phyloP scores from a whole-genome alignment of 2,888 invertebrate species.

The Cepaea hortensis region DNA sequence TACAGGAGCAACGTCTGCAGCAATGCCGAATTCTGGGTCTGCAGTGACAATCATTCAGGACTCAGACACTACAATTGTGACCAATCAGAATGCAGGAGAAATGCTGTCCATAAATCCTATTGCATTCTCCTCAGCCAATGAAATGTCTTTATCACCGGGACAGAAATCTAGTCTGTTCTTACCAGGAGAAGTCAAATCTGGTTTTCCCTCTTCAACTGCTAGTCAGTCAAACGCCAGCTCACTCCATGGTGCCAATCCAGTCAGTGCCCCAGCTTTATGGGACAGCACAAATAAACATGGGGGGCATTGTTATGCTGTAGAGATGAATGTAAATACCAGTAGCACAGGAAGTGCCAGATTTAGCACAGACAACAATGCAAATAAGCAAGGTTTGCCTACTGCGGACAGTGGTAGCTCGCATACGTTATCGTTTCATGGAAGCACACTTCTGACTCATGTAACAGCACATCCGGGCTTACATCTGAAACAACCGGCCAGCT shows the following conservation, averaged over 20 bases:
- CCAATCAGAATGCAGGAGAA: background rate
- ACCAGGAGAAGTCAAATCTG: background rate
- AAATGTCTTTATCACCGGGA: background rate
- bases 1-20: background rate
- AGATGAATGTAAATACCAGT: background rate
- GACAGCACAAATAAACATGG: background rate
- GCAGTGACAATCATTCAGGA: background rate
- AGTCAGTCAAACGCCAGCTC: background rate
- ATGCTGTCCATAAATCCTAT: background rate
- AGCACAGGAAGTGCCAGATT: background rate
- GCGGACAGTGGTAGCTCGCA: background rate
- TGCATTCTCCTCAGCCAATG: background rate
- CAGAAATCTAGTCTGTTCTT: background rate
- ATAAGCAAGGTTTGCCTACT: background rate
- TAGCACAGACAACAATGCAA: background rate
- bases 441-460: background rate
- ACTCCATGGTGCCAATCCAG: background rate
- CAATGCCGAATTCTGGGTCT: conserved; percentile 3
- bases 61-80: background rate
- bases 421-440: background rate
- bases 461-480: background rate
- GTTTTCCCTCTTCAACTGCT: background rate
- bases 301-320: background rate
- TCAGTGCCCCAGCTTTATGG: background rate
- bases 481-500: background rate